Conservation (phyloP, 2,888 invertebrate species). For the Xestobium rufovillosum region DNA sequence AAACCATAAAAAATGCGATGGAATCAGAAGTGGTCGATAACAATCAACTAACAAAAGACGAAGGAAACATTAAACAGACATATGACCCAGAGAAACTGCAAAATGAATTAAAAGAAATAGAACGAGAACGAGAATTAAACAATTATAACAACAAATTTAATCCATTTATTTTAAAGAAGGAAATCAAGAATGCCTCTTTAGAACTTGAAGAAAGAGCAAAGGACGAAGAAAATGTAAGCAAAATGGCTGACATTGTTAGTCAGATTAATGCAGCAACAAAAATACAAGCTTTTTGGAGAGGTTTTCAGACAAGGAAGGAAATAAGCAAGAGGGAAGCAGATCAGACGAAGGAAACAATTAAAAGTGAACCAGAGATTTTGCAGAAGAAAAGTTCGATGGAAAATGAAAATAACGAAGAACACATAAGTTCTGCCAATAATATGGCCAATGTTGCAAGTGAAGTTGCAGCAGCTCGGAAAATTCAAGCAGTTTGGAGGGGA, state of each 20-base stretch:
- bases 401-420: slow-evolving; percentile 5
- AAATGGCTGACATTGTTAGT: slow-evolving; percentile 3
- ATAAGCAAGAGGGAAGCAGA: slow-evolving; percentile 2
- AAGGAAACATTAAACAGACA: slow-evolving; percentile 10
- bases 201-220: not conserved
- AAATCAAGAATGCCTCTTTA: slow-evolving; percentile 4
- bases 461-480: slow-evolving; percentile 15
- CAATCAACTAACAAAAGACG: no score
- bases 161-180: not conserved
- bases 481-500: slow-evolving; percentile 19
- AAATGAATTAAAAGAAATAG: slow-evolving; percentile 19
- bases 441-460: slow-evolving; percentile 7
- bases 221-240: not conserved
- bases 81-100: slow-evolving; percentile 25
- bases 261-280: slow-evolving; percentile 17
- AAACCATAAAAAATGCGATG: slow-evolving; percentile 3
- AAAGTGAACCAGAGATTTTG: no score
- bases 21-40: not conserved
- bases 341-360: no score
- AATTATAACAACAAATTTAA: slow-evolving; percentile 3
- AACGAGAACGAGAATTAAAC: slow-evolving; percentile 18
- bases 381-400: no score
- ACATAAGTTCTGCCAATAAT: slow-evolving; percentile 2
- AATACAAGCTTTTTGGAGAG: slow-evolving; percentile 25
- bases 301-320: slow-evolving; percentile 19